Evolutionary conservation across 2,113 vertebrate genomes (phyloP).

Genomic region (Sphaerodactylus townsendi): DNA sequence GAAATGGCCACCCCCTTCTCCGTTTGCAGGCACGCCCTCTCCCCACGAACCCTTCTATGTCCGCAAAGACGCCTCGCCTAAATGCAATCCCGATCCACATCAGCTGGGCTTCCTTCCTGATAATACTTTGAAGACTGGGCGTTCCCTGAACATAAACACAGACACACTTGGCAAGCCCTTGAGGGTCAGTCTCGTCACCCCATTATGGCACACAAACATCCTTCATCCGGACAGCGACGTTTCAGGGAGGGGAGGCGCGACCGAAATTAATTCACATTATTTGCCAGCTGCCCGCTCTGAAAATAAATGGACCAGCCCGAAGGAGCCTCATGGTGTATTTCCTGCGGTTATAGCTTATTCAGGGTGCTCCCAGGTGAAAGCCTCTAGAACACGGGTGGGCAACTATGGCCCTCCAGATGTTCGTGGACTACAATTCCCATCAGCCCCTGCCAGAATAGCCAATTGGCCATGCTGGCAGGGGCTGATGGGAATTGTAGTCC

Average conservation of each 20-base stretch:
- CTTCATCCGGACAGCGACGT: neutral
- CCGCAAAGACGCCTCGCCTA: neutral
- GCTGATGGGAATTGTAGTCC: too few relatives aligned
- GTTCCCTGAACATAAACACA: too few relatives aligned
- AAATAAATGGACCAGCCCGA: conserved; percentile 54
- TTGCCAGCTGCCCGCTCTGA: conserved; percentile 46
- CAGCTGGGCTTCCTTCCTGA: neutral
- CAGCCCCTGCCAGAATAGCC: too few relatives aligned
- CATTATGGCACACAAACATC: conserved; percentile 57
- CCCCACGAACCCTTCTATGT: too few relatives aligned
- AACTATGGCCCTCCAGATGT: too few relatives aligned
- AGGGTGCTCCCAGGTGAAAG: neutral
- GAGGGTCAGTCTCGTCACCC: conserved; percentile 48
- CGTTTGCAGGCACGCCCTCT: neutral
- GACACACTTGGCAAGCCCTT: conserved; percentile 34
- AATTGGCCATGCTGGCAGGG: too few relatives aligned
- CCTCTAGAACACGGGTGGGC: too few relatives aligned
- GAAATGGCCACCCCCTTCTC: too few relatives aligned
- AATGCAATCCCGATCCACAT: neutral
- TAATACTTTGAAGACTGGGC: neutral
- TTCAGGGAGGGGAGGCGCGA: conserved; percentile 26
- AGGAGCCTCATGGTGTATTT: conserved; percentile 10
- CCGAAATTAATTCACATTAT: conserved; percentile 61
- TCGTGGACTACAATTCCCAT: too few relatives aligned
- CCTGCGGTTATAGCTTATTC: conserved; percentile 37